Evolutionary conservation across 2,797 vertebrate genomes (phyloP), one percentile per base, ranked within the genome.

Genomic region (Lindbergichthys nudifrons): DNA sequence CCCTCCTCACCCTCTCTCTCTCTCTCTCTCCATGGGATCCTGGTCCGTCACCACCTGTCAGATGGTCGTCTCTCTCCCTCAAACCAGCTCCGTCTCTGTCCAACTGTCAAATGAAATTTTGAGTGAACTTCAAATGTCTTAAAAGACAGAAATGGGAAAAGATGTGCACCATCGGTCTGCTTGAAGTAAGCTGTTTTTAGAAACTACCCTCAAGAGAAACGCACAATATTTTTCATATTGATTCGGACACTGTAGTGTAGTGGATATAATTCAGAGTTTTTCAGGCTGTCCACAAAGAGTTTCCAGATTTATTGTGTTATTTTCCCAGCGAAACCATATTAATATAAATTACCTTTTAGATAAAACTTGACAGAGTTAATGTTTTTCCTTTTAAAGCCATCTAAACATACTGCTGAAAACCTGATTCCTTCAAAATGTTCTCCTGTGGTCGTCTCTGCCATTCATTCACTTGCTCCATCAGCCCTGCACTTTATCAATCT

Each of bases 11-110:
- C 21, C 46, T 18, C 45, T 4, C 50, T 5, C 65, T 39, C 42
- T 41, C 68, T 13, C 67, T 23, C 46, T 36, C 79, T 81, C 71
- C 19, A 70, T 71, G 76, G 84, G 88, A 91, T 89, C 84, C 83
- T 60, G 70, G 82, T 88, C 87, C 68, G 68, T 92, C 92, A 88
- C 90, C 89, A 92, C 90, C 88, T 94, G 92, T 92, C 92, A 92
- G 83, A 87, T 84, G 79, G 51, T 61, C 45, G 21, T 83, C 85
- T 81, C 70, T 65, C 53, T 67, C 75, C 58, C 76, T 71, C 75
- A 52, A 61, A 69, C 73, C 57, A 57, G 45, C 56, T 74, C 68
- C 36, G 47, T 64, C 53, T 72, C 64, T 14, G 73, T 82, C 81
- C 81, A 74, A 67, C 73, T 88, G 81, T 87, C 77, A 82, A 65